Evolutionary conservation across 2,888 invertebrate genomes (phyloP).

Genomic region (Trachelus tabidus): DNA sequence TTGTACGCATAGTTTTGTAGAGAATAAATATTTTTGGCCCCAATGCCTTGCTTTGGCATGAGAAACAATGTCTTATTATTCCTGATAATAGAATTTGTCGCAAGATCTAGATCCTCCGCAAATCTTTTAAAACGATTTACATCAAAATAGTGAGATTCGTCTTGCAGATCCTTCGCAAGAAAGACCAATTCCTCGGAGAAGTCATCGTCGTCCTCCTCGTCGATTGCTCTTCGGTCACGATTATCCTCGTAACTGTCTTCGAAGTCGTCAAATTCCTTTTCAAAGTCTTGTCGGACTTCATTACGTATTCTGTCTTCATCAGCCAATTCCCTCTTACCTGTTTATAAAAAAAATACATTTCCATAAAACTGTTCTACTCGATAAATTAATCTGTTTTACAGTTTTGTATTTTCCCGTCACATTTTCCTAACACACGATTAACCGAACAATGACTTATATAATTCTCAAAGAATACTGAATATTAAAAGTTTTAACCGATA

Average conservation of each 20-base stretch:
- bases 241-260: conserved; percentile 33
- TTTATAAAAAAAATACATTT: conserved; percentile 1
- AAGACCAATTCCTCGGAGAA: conserved; percentile 41
- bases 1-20: conserved; percentile 14
- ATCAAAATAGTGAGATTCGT: background rate
- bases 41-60: conserved; percentile 8
- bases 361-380: background rate
- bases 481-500: too few relatives aligned
- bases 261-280: conserved; percentile 25
- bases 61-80: background rate
- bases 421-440: background rate
- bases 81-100: conserved; percentile 13
- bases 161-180: conserved; percentile 23
- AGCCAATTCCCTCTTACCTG: conserved; percentile 49
- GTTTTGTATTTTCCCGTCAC: background rate
- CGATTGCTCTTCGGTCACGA: conserved; percentile 44
- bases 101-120: conserved; percentile 5
- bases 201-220: conserved; percentile 55
- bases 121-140: conserved; percentile 11
- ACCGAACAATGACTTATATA: background rate
- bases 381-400: background rate
- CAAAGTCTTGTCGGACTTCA: conserved; percentile 23
- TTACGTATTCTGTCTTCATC: conserved; percentile 28
- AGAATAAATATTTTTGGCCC: conserved; percentile 16
- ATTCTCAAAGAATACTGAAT: too few relatives aligned